A percentile compares a stretch with the other conserved stretches of the same genome.
These are phyloP conservation scores for Scaptomyza pallida DNA, from an alignment of 1,140 invertebrate genomes.

Conservation along the genomic window DNA sequence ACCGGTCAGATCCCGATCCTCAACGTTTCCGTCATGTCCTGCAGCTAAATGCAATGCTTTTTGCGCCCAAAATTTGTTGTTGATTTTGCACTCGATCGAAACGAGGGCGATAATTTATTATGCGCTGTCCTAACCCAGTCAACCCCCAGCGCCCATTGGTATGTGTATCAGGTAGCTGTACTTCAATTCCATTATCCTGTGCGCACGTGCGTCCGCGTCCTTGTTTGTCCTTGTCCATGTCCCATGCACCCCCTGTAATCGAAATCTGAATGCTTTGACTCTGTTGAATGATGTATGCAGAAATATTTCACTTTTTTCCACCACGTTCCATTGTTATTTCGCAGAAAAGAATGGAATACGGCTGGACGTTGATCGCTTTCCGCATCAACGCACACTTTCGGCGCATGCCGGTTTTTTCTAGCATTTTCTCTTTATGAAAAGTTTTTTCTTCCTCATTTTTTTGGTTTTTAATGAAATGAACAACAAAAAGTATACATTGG, in stretches of 20 bases:
- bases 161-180: constrained; percentile 21
- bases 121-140: background rate
- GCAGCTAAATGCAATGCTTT: constrained; percentile 39
- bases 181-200: constrained; percentile 22
- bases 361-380: constrained; percentile 42
- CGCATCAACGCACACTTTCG: constrained; percentile 59
- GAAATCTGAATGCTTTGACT: constrained; percentile 10
- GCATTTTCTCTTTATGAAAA: background rate
- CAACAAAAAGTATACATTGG: background rate
- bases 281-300: background rate
- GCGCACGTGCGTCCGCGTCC: constrained; percentile 32
- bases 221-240: constrained; percentile 5
- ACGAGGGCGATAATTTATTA: constrained; percentile 41
- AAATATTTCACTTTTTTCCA: constrained; percentile 43
- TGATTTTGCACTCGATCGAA: constrained; percentile 13
- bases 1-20: constrained; percentile 27
- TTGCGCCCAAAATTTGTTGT: constrained; percentile 45
- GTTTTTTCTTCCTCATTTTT: background rate
- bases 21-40: constrained; percentile 23
- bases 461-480: background rate
- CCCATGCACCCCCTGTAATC: constrained; percentile 16
- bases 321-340: constrained; percentile 26
- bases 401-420: constrained; percentile 45
- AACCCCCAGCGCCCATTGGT: constrained; percentile 37
- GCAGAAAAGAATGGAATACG: constrained; percentile 12